These are phyloP conservation scores for Ophiothrix spiculata DNA, from an alignment of 35 echinoderm and acorn worm species.

Conservation along the genomic window DNA sequence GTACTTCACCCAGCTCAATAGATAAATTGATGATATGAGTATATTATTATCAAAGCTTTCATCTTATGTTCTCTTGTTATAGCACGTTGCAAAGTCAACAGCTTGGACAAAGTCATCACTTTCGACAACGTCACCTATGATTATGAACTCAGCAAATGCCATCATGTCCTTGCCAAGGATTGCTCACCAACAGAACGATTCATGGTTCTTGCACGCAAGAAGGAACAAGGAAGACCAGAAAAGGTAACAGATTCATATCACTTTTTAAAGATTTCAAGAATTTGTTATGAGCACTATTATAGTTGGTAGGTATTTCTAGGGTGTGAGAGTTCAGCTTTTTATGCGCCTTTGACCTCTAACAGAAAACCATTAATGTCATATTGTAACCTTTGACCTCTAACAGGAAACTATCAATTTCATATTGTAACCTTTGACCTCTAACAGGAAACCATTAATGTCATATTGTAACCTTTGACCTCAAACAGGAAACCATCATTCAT, in stretches of 20 bases:
- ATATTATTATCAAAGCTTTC: too few relatives aligned
- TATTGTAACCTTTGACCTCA: neutral
- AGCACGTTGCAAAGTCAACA: constrained; percentile 31
- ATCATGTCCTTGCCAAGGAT: constrained; percentile 61
- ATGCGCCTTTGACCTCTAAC: too few relatives aligned
- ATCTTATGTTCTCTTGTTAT: neutral
- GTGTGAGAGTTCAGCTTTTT: neutral
- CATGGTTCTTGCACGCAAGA: constrained; percentile 24
- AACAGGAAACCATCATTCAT: neutral
- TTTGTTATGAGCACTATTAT: neutral
- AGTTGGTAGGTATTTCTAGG: neutral
- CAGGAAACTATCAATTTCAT: neutral
- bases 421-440: too few relatives aligned
- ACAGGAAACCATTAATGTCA: too few relatives aligned
- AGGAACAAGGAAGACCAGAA: neutral
- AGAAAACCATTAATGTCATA: too few relatives aligned
- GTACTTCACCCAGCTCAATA: too few relatives aligned
- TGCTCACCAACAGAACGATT: constrained; percentile 54
- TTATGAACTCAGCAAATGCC: constrained; percentile 32
- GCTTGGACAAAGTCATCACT: constrained; percentile 39
- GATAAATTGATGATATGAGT: too few relatives aligned
- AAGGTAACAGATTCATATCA: neutral
- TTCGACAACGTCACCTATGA: constrained; percentile 61
- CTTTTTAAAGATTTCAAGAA: neutral
- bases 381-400: neutral